Base-by-base conservation (phyloP, 2,113 vertebrate species). In the Regulus satrapa region DNA sequence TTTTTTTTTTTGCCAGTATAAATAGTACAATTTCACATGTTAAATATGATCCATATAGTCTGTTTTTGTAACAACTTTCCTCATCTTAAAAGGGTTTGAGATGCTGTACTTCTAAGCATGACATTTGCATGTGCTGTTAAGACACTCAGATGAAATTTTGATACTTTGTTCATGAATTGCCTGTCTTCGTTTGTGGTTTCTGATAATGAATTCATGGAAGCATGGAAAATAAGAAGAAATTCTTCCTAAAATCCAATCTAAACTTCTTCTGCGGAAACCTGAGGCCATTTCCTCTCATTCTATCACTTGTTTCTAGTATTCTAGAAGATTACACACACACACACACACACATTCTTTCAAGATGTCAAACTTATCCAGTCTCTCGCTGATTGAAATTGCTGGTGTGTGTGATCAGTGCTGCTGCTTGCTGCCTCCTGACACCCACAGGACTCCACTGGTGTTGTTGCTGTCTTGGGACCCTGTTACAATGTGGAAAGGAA, bases 401-500 rank as follows among this genome's bases (percentile, higher is more conserved):
- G 48, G 10, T 2, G 3, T 29, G 17, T 46, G 38, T 43, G 17
- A 26, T 52, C 26, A 43, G 10, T 32, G 26, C 13, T 61, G 32
- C 17, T 46, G 7, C 32, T 45, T 17, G 3, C 11, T 17, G 18
- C 18, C 41, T 38, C n/a, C 28, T 84, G n/a, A 23, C 12, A 46
- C 9, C 14, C 0, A 1, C n/a, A 63, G 58, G n/a, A 73, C 14
- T 38, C 7, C 9, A 28, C 9, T 20, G 18, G 28, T 18, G n/a
- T 15, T 63, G 40, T 14, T 63, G 58, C n/a, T 46, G 28, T 12
- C 14, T 63, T 8, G 4, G 18, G 11, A 18, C 23, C 28, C 14
- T 46, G 6, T 38, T 73, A 40, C 40, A 38, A 8, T 2, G 14
- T 0, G 0, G 23, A 14, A 5, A 63, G 18, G 18, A 54, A 38